Base-by-base conservation (phyloP, 2,888 invertebrate species). In the Resseliella maxima region DNA sequence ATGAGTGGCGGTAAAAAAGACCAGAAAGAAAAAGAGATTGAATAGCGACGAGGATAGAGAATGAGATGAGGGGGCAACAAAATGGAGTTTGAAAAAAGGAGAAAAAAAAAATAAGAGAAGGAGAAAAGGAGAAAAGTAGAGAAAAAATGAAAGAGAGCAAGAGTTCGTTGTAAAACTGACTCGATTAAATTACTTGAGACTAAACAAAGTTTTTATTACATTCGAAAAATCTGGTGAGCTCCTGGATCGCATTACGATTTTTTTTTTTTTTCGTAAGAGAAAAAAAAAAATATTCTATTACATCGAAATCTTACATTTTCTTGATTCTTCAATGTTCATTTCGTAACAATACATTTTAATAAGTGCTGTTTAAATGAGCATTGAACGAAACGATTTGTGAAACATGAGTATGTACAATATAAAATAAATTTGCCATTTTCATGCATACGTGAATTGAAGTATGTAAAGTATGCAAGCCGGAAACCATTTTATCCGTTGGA, bases 171-270 rank as follows among this genome's bases (percentile, higher is more conserved):
- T n/a, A 59, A 59, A 59, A 24, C 1, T 24, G 72, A 31, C 72
- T 31, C 72, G 72, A 72, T 72, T 72, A 72, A 72, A 72, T 72
- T 72, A 72, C 72, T 72, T 35, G 72, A 72, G 72, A 72, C 72
- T 72, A 72, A 72, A 35, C 31, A 35, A 35, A 72, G 27, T 15
- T 72, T 72, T 72, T 27, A 72, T 72, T 72, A 31, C 31, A 35
- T 72, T 72, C 31, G 31, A 35, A 18, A 72, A 72, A 72, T 18
- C 15, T 12, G 5, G 31, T 35, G 15, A 12, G 35, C 72, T 35
- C 18, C 46, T 50, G 8, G 18, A 24, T 27, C 10, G 31, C 31
- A 72, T 15, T n/a, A n/a, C n/a, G n/a, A n/a, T n/a, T n/a, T n/a
- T n/a, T n/a, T n/a, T n/a, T n/a, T n/a, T n/a, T n/a, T n/a, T 31